Base-by-base conservation (phyloP, 1,140 invertebrate genomes). In the Trachymyrmex septentrionalis region DNA sequence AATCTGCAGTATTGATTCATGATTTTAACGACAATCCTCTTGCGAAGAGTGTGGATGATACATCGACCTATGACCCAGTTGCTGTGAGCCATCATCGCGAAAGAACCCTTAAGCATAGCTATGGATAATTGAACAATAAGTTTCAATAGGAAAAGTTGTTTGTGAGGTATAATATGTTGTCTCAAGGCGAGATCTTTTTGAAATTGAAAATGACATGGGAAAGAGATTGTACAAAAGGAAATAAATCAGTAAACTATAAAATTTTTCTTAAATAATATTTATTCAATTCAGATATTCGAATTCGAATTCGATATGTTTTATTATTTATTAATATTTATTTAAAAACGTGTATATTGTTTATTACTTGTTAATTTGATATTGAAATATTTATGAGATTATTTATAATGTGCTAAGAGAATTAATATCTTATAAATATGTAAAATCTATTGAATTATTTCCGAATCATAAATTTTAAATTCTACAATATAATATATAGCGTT, bases 261-360 rank as follows among this genome's bases (percentile, higher is more conserved):
- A 55, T 6, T 72, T 30, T 55, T 55, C 55, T 55, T 73, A 73
- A 72, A 30, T n/a, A 69, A 14, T 44, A 44, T 72, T 72, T 53
- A n/a, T 53, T 30, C 0, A 30, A 12, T 72, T 72, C 2, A 24
- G 30, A 30, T n/a, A n/a, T n/a, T n/a, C n/a, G n/a, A n/a, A n/a
- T n/a, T n/a, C n/a, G n/a, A n/a, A n/a, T n/a, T n/a, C n/a, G n/a
- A 34, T 30, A 5, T n/a, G 3, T 3, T 34, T 34, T 66, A 34
- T 66, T 5, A 34, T 27, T 64, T 19, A 64, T 34, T 34, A 30
- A 30, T 64, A 30, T 5, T 72, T 53, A 30, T 55, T 30, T 10
- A 55, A 12, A 27, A 72, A 53, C 5, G 30, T 30, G 0, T 44
- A 1, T 44, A 16, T 71, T 71, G 34, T 30, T 66, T 64, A 19